phyloP scores from a whole-genome alignment of 64 coral and sea anemone species.

The Montipora sp. region DNA sequence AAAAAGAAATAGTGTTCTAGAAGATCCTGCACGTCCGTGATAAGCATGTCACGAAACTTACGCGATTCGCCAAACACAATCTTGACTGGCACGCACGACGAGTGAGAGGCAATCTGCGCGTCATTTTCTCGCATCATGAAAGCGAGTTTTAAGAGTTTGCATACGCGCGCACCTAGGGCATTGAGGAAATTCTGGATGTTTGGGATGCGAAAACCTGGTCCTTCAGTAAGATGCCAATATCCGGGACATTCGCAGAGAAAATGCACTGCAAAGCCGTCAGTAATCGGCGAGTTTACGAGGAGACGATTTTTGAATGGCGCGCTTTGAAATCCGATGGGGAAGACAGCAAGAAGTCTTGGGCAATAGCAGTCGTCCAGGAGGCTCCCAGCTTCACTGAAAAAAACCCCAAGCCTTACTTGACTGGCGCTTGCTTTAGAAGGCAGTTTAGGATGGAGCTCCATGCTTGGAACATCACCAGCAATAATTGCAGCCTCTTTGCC shows the following conservation, averaged over 20 bases:
- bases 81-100: conserved; percentile 47
- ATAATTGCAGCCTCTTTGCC: conserved; percentile 60
- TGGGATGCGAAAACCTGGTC: conserved; percentile 77
- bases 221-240: conserved; percentile 82
- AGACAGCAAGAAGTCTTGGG: conserved; percentile 75
- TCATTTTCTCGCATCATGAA: conserved; percentile 63
- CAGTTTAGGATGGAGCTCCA: background rate
- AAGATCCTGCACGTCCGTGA: conserved; percentile 71
- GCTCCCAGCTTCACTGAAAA: conserved; percentile 26
- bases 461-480: conserved; percentile 42
- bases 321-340: conserved; percentile 80
- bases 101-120: background rate
- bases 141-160: conserved; percentile 77
- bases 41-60: conserved; percentile 42
- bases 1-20: conserved; percentile 80
- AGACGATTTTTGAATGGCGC: conserved; percentile 64
- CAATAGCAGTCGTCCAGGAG: conserved; percentile 70
- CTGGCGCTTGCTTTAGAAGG: background rate
- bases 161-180: conserved; percentile 66
- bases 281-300: conserved; percentile 67
- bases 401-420: conserved; percentile 7
- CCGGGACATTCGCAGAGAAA: conserved; percentile 92
- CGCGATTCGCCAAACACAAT: conserved; percentile 42
- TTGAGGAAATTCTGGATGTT: conserved; percentile 66
- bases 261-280: conserved; percentile 82